phyloP scores from a whole-genome alignment of 2,113 vertebrate species.

The Chlamydotis undulata region DNA sequence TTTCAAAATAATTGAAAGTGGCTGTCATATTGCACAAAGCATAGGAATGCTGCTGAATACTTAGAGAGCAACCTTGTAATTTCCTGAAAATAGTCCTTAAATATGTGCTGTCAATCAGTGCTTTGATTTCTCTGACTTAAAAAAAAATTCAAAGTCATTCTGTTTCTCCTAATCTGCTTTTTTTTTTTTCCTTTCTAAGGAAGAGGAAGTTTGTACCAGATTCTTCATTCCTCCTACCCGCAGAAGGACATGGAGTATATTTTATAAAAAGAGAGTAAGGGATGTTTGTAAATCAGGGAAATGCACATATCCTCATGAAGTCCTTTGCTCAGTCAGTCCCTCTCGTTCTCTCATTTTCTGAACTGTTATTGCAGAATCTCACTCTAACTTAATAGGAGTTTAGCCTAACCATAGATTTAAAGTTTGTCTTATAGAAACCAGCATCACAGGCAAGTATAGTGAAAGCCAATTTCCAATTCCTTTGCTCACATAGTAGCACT shows the following conservation, averaged over 20 bases:
- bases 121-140: background rate
- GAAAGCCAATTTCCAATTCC: background rate
- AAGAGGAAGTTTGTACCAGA: background rate
- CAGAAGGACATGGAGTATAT: background rate
- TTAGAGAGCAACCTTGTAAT: background rate
- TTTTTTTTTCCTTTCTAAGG: background rate
- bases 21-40: background rate
- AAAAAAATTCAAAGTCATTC: background rate
- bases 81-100: constrained; percentile 7
- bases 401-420: background rate
- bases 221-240: background rate
- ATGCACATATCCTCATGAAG: background rate
- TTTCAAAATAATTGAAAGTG: constrained; percentile 31
- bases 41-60: background rate
- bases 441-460: background rate
- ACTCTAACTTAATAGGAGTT: background rate
- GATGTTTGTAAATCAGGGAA: background rate
- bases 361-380: background rate
- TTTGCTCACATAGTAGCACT: background rate
- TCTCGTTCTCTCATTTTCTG: background rate
- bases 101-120: background rate
- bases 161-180: background rate
- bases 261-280: background rate
- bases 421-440: background rate
- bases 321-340: background rate